phyloP scores from a whole-genome alignment of 2,113 vertebrate species.

The Orientallactaga bullata region DNA sequence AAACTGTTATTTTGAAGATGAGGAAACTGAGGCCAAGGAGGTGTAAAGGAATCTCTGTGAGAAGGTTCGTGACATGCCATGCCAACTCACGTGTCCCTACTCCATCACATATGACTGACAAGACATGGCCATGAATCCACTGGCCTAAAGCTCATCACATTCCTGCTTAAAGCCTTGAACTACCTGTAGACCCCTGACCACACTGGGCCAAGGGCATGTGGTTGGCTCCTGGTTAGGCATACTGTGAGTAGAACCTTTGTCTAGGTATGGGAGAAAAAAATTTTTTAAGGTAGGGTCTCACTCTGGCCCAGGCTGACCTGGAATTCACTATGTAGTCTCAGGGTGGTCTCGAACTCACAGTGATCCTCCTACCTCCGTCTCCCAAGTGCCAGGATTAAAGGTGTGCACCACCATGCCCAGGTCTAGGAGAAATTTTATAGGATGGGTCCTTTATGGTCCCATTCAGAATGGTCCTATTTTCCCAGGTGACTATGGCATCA shows the following conservation, averaged over 20 bases:
- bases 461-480: neutral
- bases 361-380: no score
- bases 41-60: neutral
- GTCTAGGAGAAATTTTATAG: neutral
- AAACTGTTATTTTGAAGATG: neutral
- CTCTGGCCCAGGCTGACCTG: no score
- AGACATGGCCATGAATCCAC: neutral
- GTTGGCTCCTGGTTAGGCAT: neutral
- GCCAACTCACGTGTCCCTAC: neutral
- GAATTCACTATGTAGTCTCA: no score
- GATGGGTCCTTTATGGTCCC: neutral
- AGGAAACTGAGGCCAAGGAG: neutral
- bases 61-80: neutral
- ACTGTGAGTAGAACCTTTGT: neutral
- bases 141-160: neutral
- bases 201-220: neutral
- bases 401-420: no score
- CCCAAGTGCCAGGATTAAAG: no score
- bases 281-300: no score
- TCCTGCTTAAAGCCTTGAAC: neutral
- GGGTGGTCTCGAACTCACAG: no score
- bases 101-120: neutral
- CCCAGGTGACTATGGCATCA: neutral
- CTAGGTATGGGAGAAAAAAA: neutral
- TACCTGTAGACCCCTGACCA: neutral